Percentiles rank a stretch among this genome's conserved stretches.
phyloP scores from a whole-genome alignment of 2,797 vertebrate genomes.

The Orestias chungarensis region DNA sequence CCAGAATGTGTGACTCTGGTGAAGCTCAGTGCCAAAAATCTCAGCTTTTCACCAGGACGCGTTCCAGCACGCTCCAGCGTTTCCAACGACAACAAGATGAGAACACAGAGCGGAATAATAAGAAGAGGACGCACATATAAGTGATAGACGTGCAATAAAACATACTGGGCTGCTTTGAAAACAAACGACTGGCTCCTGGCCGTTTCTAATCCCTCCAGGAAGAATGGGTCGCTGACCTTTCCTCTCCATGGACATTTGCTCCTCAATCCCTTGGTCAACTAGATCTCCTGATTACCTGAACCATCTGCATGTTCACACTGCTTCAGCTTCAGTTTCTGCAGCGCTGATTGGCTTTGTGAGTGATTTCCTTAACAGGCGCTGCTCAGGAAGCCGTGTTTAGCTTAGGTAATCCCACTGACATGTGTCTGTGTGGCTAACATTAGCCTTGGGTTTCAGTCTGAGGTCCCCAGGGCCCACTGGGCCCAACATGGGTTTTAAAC shows the following conservation, averaged over 20 bases:
- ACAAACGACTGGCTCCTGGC: not conserved
- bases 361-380: conserved; percentile 7
- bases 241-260: not conserved
- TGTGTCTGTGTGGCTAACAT: not conserved
- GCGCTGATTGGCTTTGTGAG: conserved; percentile 15
- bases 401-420: not conserved
- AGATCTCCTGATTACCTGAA: not conserved
- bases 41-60: conserved; percentile 35
- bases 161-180: not conserved
- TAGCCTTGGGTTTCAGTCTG: not conserved
- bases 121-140: no score
- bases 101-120: not conserved
- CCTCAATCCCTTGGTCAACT: not conserved
- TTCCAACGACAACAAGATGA: conserved; percentile 16
- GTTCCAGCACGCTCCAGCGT: conserved; percentile 41
- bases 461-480: not conserved
- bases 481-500: not conserved
- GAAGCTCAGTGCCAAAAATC: conserved; percentile 48
- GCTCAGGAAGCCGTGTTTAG: not conserved
- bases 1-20: conserved; percentile 62
- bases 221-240: conserved; percentile 1
- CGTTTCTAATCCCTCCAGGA: conserved; percentile 5
- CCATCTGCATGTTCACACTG: conserved; percentile 3
- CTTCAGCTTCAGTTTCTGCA: conserved; percentile 6
- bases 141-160: not conserved